phyloP scores from a whole-genome alignment of 2,888 invertebrate species.

The Hyalella azteca region DNA sequence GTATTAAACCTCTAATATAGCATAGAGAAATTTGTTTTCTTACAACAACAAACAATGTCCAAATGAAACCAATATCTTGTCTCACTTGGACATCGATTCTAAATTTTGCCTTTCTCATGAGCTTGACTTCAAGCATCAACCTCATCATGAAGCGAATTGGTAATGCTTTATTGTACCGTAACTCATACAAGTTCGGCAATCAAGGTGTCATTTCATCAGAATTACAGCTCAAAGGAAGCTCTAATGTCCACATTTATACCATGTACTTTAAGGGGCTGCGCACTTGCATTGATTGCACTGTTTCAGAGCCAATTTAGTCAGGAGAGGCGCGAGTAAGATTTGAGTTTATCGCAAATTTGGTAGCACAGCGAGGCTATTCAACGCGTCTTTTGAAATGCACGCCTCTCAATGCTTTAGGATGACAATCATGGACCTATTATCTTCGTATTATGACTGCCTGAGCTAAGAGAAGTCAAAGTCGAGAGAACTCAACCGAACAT shows the following conservation, averaged over 20 bases:
- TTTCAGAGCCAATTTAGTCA: constrained; percentile 13
- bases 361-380: neutral
- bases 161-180: neutral
- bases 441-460: constrained; percentile 12
- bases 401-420: neutral
- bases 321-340: neutral
- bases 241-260: constrained; percentile 10
- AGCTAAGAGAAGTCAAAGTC: neutral
- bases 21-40: no score
- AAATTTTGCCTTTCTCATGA: no score
- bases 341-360: neutral
- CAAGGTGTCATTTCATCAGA: constrained; percentile 15
- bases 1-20: no score
- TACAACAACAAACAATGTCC: no score
- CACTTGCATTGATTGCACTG: neutral
- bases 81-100: no score
- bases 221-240: constrained; percentile 19
- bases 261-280: neutral
- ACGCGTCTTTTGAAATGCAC: constrained; percentile 1
- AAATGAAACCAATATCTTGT: no score
- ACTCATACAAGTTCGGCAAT: neutral
- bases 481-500: neutral
- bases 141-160: no score
- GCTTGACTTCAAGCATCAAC: no score
- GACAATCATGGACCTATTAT: neutral